These are phyloP conservation scores for Drosophila neocordata DNA, from an alignment of 1,140 invertebrate species.

Conservation along the genomic window DNA sequence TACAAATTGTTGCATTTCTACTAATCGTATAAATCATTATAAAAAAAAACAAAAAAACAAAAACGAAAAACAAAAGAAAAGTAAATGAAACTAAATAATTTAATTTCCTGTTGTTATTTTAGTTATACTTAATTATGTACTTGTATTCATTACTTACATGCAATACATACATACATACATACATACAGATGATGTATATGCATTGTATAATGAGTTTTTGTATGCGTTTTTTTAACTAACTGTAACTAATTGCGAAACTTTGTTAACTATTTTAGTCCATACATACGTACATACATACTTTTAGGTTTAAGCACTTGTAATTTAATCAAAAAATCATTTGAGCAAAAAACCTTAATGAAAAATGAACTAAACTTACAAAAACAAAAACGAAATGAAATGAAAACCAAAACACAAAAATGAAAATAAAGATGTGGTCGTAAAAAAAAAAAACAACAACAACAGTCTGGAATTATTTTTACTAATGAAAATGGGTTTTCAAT, in stretches of 20 bases:
- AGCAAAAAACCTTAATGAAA: slow-evolving; percentile 73
- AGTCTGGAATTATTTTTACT: too few relatives aligned
- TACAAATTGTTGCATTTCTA: slow-evolving; percentile 81
- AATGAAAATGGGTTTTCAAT: too few relatives aligned
- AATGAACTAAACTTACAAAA: slow-evolving; percentile 77
- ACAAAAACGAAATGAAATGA: slow-evolving; percentile 53
- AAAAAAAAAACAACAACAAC: background rate
- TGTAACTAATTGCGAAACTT: slow-evolving; percentile 65
- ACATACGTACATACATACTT: slow-evolving; percentile 71
- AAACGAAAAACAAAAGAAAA: too few relatives aligned
- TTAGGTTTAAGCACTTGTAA: slow-evolving; percentile 76
- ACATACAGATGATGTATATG: slow-evolving; percentile 18
- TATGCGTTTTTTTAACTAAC: slow-evolving; percentile 64
- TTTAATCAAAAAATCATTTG: slow-evolving; percentile 78
- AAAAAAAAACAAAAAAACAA: slow-evolving; percentile 8
- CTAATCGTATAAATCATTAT: slow-evolving; percentile 35
- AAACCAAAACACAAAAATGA: slow-evolving; percentile 55
- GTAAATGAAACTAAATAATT: slow-evolving; percentile 45
- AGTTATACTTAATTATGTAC: slow-evolving; percentile 35
- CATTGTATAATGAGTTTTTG: slow-evolving; percentile 44
- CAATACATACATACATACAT: slow-evolving; percentile 11
- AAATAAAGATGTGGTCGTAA: slow-evolving; percentile 76
- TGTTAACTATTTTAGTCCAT: slow-evolving; percentile 80
- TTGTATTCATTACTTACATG: slow-evolving; percentile 16
- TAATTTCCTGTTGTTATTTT: slow-evolving; percentile 74